Base-by-base conservation (phyloP, 2,113 vertebrate genomes). In the Alces alces region DNA sequence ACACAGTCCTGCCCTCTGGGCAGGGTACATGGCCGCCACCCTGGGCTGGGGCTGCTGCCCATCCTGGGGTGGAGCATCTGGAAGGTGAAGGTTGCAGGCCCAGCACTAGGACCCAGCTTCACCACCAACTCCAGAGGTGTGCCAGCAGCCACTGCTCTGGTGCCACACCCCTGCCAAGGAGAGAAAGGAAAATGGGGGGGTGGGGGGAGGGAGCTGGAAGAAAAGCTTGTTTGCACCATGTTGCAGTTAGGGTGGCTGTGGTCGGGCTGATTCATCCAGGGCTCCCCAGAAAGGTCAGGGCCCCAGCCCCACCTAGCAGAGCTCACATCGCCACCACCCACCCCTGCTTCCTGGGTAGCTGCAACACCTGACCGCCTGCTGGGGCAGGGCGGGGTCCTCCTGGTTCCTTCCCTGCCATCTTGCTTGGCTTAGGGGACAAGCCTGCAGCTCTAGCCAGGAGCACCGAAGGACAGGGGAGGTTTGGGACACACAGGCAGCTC, bases 201-300 rank as follows among this genome's bases (percentile, higher is more conserved):
- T 1, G 89, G 50, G 83, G 50, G 30, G 64, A 15, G 13, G 39
- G 21, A 70, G 91, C 79, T 36, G 12, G 83, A 94, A 66, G 89
- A 83, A 79, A 97, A 91, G 70, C 89, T 60, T 43, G 54, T 93
- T 57, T 86, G 70, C 21, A 91, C 79, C 92, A 43, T 28, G 7
- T 54, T 19, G 3, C 70, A 36, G 83, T 33, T 87, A 95, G 92
- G 86, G 93, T 1, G 55, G 61, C 93, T 96, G 94, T 95, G 96
- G 97, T 96, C 5, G 2, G 57, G 97, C 94, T 97, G 97, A 98
- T 97, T 97, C 96, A 97, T 92, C 87, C 92, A 87, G 78, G 54
- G 76, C 88, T 96, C 88, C 85, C 61, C 80, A 97, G 96, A 97
- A 85, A 66, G 58, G 52, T 90, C 50, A 93, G 92, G 50, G 76